A percentile compares a stretch with the other conserved stretches of the same genome.
Conservation (phyloP, 2,888 invertebrate genomes). For the Tachina fera region DNA sequence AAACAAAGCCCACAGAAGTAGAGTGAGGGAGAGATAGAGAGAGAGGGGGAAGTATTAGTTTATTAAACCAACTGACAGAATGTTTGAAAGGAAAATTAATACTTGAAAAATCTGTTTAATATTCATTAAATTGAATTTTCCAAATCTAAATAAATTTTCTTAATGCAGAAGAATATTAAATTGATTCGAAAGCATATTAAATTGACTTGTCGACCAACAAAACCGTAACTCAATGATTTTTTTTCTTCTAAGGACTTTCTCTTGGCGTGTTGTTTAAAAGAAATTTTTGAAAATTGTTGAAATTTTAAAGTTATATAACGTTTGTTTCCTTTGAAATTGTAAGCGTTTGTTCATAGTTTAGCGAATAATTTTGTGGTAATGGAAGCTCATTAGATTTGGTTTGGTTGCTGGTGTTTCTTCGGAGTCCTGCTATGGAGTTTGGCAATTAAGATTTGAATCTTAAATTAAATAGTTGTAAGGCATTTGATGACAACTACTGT, state of each 20-base stretch:
- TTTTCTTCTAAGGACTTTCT: not conserved
- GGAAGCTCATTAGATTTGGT: constrained; percentile 3
- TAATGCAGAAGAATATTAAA: constrained; percentile 3
- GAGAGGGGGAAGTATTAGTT: not conserved
- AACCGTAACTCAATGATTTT: constrained; percentile 30
- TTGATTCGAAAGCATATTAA: constrained; percentile 21
- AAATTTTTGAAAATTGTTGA: constrained; percentile 6
- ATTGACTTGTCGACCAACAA: constrained; percentile 25
- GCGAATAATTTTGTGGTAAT: not conserved
- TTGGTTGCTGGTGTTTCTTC: not conserved
- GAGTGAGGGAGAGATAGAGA: too few relatives aligned
- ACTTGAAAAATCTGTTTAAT: constrained; percentile 31
- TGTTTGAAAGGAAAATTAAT: constrained; percentile 8
- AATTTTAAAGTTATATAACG: not conserved
- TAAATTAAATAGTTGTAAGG: constrained; percentile 76
- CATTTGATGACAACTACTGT: constrained; percentile 46
- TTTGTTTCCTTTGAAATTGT: not conserved
- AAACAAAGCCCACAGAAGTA: not conserved
- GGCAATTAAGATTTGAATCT: constrained; percentile 77
- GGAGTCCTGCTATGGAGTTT: constrained; percentile 11
- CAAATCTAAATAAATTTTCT: constrained; percentile 36
- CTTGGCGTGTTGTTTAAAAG: not conserved
- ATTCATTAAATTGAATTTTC: constrained; percentile 60
- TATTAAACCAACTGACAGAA: constrained; percentile 15
- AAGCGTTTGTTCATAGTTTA: not conserved